phyloP scores from a whole-genome alignment of 2,113 vertebrate genomes.

The Nothoprocta perdicaria region DNA sequence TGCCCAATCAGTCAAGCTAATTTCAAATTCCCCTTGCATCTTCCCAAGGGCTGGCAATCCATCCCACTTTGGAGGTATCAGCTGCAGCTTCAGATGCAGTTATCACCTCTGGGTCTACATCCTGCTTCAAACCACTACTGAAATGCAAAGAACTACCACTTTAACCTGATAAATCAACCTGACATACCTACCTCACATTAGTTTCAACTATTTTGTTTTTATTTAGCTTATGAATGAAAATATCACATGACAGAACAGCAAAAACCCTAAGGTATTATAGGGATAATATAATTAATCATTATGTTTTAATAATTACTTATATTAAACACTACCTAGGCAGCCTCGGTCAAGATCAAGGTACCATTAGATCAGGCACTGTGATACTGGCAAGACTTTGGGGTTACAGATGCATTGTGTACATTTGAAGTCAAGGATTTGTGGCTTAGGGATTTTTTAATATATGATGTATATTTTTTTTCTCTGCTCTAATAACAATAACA shows the following conservation, averaged over 20 bases:
- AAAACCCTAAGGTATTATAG: neutral
- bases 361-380: neutral
- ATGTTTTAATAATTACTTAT: constrained; percentile 31
- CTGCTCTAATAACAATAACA: neutral
- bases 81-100: neutral
- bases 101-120: neutral
- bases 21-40: neutral
- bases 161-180: neutral
- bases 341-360: neutral
- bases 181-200: neutral
- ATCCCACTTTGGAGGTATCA: neutral
- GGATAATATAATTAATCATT: constrained; percentile 42
- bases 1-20: neutral
- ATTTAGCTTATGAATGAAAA: constrained; percentile 2
- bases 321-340: neutral
- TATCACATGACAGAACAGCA: neutral
- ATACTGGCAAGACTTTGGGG: neutral
- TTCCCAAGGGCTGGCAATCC: neutral
- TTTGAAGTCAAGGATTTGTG: neutral
- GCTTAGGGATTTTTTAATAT: neutral
- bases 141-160: neutral
- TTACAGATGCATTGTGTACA: neutral
- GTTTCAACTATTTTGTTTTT: neutral
- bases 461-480: neutral
- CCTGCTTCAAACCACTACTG: neutral